These are phyloP conservation scores for Lasioglossum pauxillum DNA, from an alignment of 2,888 invertebrate species.

Conservation along the genomic window DNA sequence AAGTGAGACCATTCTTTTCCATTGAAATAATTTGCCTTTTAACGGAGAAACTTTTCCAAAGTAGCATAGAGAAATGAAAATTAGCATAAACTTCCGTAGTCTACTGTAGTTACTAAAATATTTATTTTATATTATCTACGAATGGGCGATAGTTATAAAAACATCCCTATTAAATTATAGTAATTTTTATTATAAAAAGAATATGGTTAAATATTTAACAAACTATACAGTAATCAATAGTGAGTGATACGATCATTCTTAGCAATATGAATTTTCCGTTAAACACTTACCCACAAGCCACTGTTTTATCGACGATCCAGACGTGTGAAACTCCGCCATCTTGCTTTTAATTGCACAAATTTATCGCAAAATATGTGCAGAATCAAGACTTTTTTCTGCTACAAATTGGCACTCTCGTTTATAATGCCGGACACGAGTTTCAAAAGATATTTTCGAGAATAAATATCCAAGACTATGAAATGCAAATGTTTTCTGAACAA, in stretches of 20 bases:
- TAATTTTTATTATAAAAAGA: constrained; percentile 25
- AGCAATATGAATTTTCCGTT: not conserved
- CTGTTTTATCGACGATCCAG: constrained; percentile 52
- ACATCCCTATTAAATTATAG: constrained; percentile 23
- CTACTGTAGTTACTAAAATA: not conserved
- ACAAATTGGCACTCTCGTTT: not conserved
- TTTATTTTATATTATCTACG: not conserved
- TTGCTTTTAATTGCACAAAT: constrained; percentile 19
- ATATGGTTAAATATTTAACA: constrained; percentile 27
- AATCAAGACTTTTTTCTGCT: not conserved
- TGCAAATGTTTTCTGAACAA: not conserved
- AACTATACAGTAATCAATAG: constrained; percentile 28
- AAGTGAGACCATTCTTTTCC: not conserved
- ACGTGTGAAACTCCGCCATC: constrained; percentile 30
- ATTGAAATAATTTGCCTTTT: not conserved
- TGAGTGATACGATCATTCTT: not conserved
- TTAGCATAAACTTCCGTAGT: not conserved
- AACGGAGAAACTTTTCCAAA: not conserved
- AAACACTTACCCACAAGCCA: constrained; percentile 54
- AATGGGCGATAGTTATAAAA: constrained; percentile 18
- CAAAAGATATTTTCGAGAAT: not conserved
- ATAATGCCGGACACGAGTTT: not conserved
- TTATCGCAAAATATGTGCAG: not conserved
- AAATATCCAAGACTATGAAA: not conserved
- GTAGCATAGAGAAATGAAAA: not conserved